Conservation (phyloP, 2,888 invertebrate species). For the Capitulum mitella region DNA sequence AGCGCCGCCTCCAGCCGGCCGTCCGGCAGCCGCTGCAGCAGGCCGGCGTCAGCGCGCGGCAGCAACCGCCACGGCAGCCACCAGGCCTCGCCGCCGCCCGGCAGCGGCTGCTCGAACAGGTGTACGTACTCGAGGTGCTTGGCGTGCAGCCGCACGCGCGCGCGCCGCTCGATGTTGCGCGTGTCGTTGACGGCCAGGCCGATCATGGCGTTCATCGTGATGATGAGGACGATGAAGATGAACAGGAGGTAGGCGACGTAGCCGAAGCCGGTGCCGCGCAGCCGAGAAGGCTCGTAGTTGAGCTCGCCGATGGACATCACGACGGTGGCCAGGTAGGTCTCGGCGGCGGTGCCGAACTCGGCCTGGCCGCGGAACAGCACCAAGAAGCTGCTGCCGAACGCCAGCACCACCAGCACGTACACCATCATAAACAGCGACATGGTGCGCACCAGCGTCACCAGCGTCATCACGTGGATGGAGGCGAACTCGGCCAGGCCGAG, state of each 20-base stretch:
- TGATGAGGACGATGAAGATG: slow-evolving; percentile 22
- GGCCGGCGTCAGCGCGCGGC: neutral
- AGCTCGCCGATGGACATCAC: neutral
- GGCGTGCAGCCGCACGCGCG: slow-evolving; percentile 1
- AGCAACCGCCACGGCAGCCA: neutral
- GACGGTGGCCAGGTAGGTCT: neutral
- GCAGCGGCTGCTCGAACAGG: neutral
- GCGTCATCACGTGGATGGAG: slow-evolving; percentile 16
- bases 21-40: neutral
- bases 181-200: slow-evolving; percentile 17
- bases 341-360: neutral
- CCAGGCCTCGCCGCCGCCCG: neutral
- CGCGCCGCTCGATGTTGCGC: slow-evolving; percentile 2
- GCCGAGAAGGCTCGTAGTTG: neutral
- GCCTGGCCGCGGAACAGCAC: slow-evolving; percentile 3
- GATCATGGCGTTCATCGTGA: slow-evolving; percentile 26
- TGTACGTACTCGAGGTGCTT: slow-evolving; percentile 12
- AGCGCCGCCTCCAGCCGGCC: neutral
- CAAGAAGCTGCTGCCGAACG: slow-evolving; percentile 9
- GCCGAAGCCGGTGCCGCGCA: slow-evolving; percentile 23
- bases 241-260: slow-evolving; percentile 18
- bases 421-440: slow-evolving; percentile 18
- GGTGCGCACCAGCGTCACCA: slow-evolving; percentile 7
- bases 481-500: slow-evolving; percentile 8
- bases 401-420: neutral